Conservation (phyloP, 2,888 invertebrate species). For the Drosophila emarginata region DNA sequence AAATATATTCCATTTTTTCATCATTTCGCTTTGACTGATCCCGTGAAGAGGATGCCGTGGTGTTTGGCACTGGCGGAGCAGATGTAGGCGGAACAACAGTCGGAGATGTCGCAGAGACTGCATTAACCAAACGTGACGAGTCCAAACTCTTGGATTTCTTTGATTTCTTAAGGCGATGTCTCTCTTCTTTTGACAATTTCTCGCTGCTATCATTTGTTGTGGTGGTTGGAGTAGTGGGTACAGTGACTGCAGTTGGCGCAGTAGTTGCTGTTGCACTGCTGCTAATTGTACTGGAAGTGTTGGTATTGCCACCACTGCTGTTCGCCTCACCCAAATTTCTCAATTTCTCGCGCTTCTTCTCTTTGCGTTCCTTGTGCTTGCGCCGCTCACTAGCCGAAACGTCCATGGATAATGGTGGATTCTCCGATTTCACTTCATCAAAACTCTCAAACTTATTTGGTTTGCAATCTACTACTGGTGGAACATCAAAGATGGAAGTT, state of each 20-base stretch:
- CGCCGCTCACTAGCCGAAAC: conserved; percentile 71
- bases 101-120: not conserved
- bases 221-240: not conserved
- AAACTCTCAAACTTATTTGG: conserved; percentile 82
- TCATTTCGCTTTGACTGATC: conserved; percentile 86
- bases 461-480: conserved; percentile 43
- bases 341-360: conserved; percentile 81
- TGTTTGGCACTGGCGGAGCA: conserved; percentile 21
- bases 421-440: conserved; percentile 84
- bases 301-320: conserved; percentile 44
- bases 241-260: not conserved
- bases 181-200: conserved; percentile 82
- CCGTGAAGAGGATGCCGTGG: not conserved
- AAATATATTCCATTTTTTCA: conserved; percentile 94
- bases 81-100: conserved; percentile 25
- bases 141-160: conserved; percentile 83
- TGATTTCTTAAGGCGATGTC: conserved; percentile 83
- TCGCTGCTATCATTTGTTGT: conserved; percentile 42
- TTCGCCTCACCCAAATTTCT: conserved; percentile 68
- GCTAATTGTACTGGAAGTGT: not conserved
- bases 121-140: conserved; percentile 55
- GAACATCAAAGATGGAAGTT: conserved; percentile 55
- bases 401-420: conserved; percentile 17
- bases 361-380: conserved; percentile 82
- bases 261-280: not conserved